Base-by-base conservation (phyloP, 2,888 invertebrate genomes). In the Meteorus cinctellus region DNA sequence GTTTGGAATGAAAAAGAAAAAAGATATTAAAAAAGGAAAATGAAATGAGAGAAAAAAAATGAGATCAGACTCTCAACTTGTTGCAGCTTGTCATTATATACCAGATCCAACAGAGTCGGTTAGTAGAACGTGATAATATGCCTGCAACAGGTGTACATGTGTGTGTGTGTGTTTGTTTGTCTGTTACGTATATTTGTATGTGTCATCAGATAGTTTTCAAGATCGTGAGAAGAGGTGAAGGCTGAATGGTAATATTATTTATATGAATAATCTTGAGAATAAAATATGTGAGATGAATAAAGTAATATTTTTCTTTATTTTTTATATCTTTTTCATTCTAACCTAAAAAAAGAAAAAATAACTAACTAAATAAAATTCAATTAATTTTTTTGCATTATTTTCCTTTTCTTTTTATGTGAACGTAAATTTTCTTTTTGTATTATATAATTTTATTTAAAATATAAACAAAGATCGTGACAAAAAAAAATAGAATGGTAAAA, bases 71-170 rank as follows among this genome's bases (percentile, higher is more conserved):
- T 41, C 12, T 41, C 12, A 10, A 41, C 41, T 41, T 41, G 41
- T 68, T 76, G 76, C 77, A 81, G 76, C 76, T 81, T 81, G 79
- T 81, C 80, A 81, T 81, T 81, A 81, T 77, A 68, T 60, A 51
- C 70, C 65, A 34, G 63, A 2, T 14, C 31, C 63, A 24, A 66
- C 71, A 69, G 80, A 81, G 77, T 81, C 80, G 80, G 80, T 81
- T 81, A 81, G 80, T 81, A 77, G 80, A 79, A 79, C 80, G 80
- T 79, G 80, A 81, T 81, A 81, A 81, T 81, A 81, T 79, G 78
- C 75, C 75, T 77, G 81, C 81, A 81, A 81, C 81, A 81, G 81
- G 81, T 81, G 81, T 79, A 79, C 78, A 48, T 16, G 8, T n/a
- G n/a, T n/a, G 16, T 48, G 48, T 48, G 16, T 48, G 16, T 48